Percentiles rank a stretch among this genome's conserved stretches.
Conservation (phyloP, 1,140 invertebrate species). For the Rhopalosiphum padi region DNA sequence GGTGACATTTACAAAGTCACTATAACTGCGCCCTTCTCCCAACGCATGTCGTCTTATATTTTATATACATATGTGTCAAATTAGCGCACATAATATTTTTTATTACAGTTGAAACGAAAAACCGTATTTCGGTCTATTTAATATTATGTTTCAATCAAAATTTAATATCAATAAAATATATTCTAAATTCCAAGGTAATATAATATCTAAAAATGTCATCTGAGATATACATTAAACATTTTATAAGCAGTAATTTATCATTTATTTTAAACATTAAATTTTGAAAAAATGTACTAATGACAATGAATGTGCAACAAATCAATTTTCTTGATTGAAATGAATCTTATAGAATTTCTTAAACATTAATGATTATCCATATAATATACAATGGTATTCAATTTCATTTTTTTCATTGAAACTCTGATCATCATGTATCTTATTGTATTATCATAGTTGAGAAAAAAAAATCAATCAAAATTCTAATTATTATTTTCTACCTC, state of each 20-base stretch:
- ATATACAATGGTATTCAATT: neutral
- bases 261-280: neutral
- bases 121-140: neutral
- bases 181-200: neutral
- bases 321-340: neutral
- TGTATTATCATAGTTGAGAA: neutral
- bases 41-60: neutral
- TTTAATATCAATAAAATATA: neutral
- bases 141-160: neutral
- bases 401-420: neutral
- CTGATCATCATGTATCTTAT: neutral
- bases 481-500: neutral
- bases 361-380: neutral
- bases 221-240: neutral
- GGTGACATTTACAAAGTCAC: constrained; percentile 55
- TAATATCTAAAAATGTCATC: neutral
- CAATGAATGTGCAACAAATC: neutral
- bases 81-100: neutral
- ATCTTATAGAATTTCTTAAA: neutral
- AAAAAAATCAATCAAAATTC: neutral
- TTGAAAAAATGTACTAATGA: neutral
- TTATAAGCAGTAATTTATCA: neutral
- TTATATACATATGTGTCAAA: neutral
- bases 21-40: neutral
- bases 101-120: neutral